Evolutionary conservation across 2,888 invertebrate genomes (phyloP), one percentile per base, ranked within the genome.

Genomic region (Eupithecia abbreviata): DNA sequence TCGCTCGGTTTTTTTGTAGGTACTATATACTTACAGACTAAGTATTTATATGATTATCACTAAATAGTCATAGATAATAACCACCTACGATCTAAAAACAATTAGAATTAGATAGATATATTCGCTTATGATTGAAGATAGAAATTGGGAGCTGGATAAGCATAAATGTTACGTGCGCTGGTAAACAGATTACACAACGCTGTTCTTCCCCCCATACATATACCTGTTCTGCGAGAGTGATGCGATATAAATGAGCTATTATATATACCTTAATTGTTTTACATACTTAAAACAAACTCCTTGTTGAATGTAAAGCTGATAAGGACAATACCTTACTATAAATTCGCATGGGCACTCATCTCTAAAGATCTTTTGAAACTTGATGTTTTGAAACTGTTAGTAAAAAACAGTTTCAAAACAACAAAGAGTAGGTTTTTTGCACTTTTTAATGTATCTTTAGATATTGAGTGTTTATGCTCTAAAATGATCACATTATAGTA

Each of bases 221-320:
- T 55, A 15, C 15, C 55, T 7, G 55, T 7, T 55, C 7, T 18
- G n/a, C 55, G n/a, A 7, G 55, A 55, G 15, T n/a, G 6, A n/a
- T 55, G 55, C 18, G 58, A 18, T 18, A 58, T 18, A 18, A 58
- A 58, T 58, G 58, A 58, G 18, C 3, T 51, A 5, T 55, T 12
- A 30, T 30, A 30, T 30, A 30, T 30, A 55, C n/a, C 55, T 18
- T 18, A 30, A 58, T 62, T 18, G 18, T 30, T 30, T 12, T 12
- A 18, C 62, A 4, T 62, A 18, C 62, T 12, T 62, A 12, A 62
- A 62, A 62, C 12, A 30, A 62, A 62, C 30, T 12, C 4, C 62
- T 58, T 30, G 30, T 30, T 62, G 12, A 62, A 62, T 62, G 62
- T 62, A 62, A 62, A 4, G 62, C 62, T 62, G 62, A 62, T 62